Percentiles rank a stretch among this genome's conserved stretches.
These are phyloP conservation scores for Falco biarmicus DNA, from an alignment of 2,797 vertebrate genomes.

Conservation along the genomic window DNA sequence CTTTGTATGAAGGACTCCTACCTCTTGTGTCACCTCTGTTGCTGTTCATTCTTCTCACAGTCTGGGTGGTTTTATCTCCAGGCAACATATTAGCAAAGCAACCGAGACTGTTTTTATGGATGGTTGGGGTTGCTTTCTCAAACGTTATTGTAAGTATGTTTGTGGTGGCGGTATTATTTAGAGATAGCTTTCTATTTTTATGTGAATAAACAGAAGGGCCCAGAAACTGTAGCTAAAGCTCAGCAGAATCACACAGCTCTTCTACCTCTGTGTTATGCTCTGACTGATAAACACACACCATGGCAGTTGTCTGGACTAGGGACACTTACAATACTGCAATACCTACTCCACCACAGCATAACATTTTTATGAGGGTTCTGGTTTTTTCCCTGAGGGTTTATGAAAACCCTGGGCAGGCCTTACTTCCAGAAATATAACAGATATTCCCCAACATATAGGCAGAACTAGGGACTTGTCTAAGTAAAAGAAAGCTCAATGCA, in stretches of 20 bases:
- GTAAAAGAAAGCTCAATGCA: background rate
- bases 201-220: background rate
- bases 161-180: background rate
- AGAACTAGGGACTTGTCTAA: background rate
- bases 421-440: background rate
- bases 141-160: slow-evolving; percentile 66
- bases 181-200: background rate
- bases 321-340: background rate
- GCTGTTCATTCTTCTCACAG: slow-evolving; percentile 61
- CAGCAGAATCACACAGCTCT: background rate
- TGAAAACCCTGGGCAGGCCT: background rate
- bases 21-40: slow-evolving; percentile 68
- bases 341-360: background rate
- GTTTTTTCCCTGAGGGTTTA: background rate
- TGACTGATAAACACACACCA: background rate
- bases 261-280: background rate
- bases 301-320: background rate
- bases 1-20: slow-evolving; percentile 68
- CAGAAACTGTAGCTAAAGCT: background rate
- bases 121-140: slow-evolving; percentile 69
- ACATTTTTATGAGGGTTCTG: background rate
- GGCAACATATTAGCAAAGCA: slow-evolving; percentile 55
- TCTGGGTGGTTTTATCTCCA: slow-evolving; percentile 65
- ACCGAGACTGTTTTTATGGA: slow-evolving; percentile 68
- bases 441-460: background rate